Base-by-base conservation (phyloP, 2,888 invertebrate species). In the Aphodius granarius region DNA sequence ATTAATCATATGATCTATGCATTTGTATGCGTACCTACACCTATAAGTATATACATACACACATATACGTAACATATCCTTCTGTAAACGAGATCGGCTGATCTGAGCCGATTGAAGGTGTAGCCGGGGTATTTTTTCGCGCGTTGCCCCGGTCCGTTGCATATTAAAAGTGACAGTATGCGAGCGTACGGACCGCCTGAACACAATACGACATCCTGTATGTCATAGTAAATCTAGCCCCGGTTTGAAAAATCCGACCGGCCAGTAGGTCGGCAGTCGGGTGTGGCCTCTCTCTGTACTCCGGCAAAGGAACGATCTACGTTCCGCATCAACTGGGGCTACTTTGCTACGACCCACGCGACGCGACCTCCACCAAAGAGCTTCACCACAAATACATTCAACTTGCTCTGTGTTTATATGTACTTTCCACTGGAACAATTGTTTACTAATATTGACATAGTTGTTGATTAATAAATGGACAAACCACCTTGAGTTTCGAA, bases 211-310 rank as follows among this genome's bases (percentile, higher is more conserved):
- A 73, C 74, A 74, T 74, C 74, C 74, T 74, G 74, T 70, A 74
- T 64, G 68, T 68, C 68, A 19, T 22, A 68, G 68, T 68, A 68
- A 68, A 68, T 75, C 68, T 20, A 20, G 84, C 83, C 83, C 83
- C 80, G 81, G 80, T 81, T 81, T 81, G 84, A 84, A 85, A 85
- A 84, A 80, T 82, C 81, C 19, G 22, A 68, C 79, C 80, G 80
- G 82, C 82, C 84, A 84, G 85, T 85, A 85, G 85, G 84, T 85
- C 85, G 84, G 81, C 82, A 82, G 82, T 82, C 82, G 84, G 85
- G 85, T 83, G 85, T 84, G 85, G 84, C 81, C 80, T 78, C 74
- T 71, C 71, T 71, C 77, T 78, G 13, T 13, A 43, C 43, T 43
- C 43, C 43, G 43, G 43, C 43, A 9, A 43, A 6, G 43, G 43